phyloP scores from a whole-genome alignment of 2,888 invertebrate genomes.

The Morpho deidamia region DNA sequence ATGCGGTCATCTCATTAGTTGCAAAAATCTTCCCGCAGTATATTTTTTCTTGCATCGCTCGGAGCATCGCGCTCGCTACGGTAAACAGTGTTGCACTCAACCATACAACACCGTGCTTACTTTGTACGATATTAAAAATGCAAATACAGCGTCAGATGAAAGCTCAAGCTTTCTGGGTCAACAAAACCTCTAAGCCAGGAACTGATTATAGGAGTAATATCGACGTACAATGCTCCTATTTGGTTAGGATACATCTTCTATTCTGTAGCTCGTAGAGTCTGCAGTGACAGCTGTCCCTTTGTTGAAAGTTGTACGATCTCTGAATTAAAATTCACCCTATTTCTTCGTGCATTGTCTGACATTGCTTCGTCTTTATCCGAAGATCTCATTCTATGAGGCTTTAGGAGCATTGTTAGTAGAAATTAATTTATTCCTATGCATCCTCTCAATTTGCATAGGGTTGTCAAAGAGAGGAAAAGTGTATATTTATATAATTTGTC shows the following conservation, averaged over 20 bases:
- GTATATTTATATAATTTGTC: no score
- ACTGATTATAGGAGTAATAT: slow-evolving; percentile 12
- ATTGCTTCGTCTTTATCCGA: slow-evolving; percentile 11
- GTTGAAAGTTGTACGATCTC: neutral
- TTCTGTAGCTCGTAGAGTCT: neutral
- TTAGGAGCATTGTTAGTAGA: slow-evolving; percentile 16
- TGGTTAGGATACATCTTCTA: neutral
- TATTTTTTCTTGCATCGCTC: slow-evolving; percentile 2
- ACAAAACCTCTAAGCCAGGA: slow-evolving; percentile 11
- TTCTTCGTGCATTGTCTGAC: slow-evolving; percentile 8
- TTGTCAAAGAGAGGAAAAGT: neutral
- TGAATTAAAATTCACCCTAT: slow-evolving; percentile 4
- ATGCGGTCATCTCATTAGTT: neutral
- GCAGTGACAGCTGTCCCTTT: neutral
- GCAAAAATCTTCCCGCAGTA: neutral
- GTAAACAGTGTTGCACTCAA: slow-evolving; percentile 12
- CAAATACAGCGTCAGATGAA: slow-evolving; percentile 22
- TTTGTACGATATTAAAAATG: slow-evolving; percentile 27
- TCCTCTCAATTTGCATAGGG: slow-evolving; percentile 10
- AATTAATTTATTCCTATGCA: slow-evolving; percentile 22
- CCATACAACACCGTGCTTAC: slow-evolving; percentile 3
- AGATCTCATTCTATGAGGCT: slow-evolving; percentile 16
- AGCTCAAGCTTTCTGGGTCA: slow-evolving; percentile 24
- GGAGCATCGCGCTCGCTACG: slow-evolving; percentile 3
- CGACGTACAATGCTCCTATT: neutral